A percentile compares a stretch with the other conserved stretches of the same genome.
These are phyloP conservation scores for Heteromurus nitidus DNA, from an alignment of 2,888 invertebrate genomes.

Conservation along the genomic window DNA sequence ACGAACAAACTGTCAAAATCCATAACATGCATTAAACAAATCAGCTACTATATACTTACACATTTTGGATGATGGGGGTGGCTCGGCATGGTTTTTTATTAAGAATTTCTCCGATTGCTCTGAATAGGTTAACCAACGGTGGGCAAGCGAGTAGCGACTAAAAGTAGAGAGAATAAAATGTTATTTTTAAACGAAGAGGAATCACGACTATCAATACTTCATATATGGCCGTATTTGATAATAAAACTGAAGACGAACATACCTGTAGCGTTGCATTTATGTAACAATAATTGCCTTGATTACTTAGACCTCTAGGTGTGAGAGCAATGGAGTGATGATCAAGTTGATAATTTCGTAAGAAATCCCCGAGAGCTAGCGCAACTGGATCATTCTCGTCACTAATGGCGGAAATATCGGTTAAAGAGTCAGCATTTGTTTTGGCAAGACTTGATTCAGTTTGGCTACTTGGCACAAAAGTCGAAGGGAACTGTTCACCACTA, in stretches of 20 bases:
- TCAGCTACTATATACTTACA: slow-evolving; percentile 80
- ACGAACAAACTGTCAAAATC: too few species aligned
- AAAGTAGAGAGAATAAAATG: background rate
- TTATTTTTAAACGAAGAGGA: too few species aligned
- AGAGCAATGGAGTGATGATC: slow-evolving; percentile 88
- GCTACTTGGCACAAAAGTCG: slow-evolving; percentile 57
- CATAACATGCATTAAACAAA: background rate
- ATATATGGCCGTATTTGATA: background rate
- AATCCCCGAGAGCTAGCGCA: slow-evolving; percentile 80
- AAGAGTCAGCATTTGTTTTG: background rate
- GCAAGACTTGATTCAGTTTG: slow-evolving; percentile 41
- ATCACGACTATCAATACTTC: too few species aligned
- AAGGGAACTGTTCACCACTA: slow-evolving; percentile 10
- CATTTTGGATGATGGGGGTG: slow-evolving; percentile 92
- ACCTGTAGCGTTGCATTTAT: slow-evolving; percentile 89
- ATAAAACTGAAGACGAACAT: background rate
- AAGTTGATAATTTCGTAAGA: slow-evolving; percentile 84
- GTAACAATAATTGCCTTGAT: slow-evolving; percentile 96
- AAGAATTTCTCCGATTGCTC: slow-evolving; percentile 79
- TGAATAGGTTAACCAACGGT: slow-evolving; percentile 93
- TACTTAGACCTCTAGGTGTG: slow-evolving; percentile 92
- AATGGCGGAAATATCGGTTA: slow-evolving; percentile 29
- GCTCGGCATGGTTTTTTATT: slow-evolving; percentile 70
- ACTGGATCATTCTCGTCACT: slow-evolving; percentile 71
- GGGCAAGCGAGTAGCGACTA: slow-evolving; percentile 96